Evolutionary conservation across 2,797 vertebrate genomes (phyloP), one percentile per base, ranked within the genome.

Genomic region (Myotis vivesi): DNA sequence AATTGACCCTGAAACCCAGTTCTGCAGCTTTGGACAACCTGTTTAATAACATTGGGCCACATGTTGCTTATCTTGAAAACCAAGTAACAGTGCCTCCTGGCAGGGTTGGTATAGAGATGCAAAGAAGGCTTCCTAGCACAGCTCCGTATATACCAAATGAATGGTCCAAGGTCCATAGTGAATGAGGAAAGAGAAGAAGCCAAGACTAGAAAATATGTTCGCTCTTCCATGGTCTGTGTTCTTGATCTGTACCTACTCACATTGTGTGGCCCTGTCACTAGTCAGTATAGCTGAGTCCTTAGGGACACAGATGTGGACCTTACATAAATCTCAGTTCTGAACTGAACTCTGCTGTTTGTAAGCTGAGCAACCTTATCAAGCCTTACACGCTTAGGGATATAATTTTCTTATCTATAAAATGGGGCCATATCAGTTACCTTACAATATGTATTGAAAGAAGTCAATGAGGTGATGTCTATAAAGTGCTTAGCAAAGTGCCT

Each of bases 331-430:
- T 92, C 55, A 12, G 19, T 76, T 94, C 73, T 51, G 72, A 93
- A 92, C 3, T 84, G 30, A 87, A 69, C 2, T 36, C n/a, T 66
- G 49, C 3, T 85, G 3, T 87, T 79, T 57, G 72, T 79, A 84
- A 87, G 12, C 68, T 22, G 23, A 86, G 46, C 6, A 49, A 80
- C 28, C 41, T 92, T 77, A 41, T 46, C 16, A 92, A 87, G 41
- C 72, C 33, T 94, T 46, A 91, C 76, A 73, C 11, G 62, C 68
- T 44, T 25, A 36, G 87, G 89, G 41, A 84, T 55, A 59, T 93
- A 13, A 30, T 86, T 92, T 92, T 41, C 57, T 87, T 82, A 82
- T 57, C 64, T 73, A 5, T 90, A 28, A 86, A 85, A 44, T 92
- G 49, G 73, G 51, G 41, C 91, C 38, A 28, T 66, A 23, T 55